A percentile compares a stretch with the other conserved stretches of the same genome.
Conservation (phyloP, 2,797 vertebrate genomes). For the Channa striata region DNA sequence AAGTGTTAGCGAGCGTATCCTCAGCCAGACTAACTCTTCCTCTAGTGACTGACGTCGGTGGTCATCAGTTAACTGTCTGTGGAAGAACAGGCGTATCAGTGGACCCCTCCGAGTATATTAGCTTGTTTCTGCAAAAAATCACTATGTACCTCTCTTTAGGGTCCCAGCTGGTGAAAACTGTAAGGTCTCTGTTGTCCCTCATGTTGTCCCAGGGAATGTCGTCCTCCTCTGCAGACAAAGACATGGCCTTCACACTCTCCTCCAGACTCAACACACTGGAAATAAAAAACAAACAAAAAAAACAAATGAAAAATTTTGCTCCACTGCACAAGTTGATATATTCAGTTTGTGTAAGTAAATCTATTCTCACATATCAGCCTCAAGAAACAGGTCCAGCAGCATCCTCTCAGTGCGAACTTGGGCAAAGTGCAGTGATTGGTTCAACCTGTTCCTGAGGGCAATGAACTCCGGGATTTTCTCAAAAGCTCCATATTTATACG, state of each 20-base stretch:
- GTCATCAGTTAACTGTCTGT: constrained; percentile 90
- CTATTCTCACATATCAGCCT: constrained; percentile 94
- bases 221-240: constrained; percentile 94
- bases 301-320: neutral
- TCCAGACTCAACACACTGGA: constrained; percentile 87
- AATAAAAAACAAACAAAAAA: constrained; percentile 8
- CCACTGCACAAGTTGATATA: fast-evolving
- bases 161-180: constrained; percentile 95
- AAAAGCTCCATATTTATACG: constrained; percentile 98
- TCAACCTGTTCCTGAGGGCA: constrained; percentile 94
- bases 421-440: constrained; percentile 97
- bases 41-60: constrained; percentile 90
- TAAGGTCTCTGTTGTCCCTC: constrained; percentile 96
- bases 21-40: constrained; percentile 93
- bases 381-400: constrained; percentile 94
- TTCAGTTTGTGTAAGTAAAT: fast-evolving
- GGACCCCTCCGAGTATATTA: neutral
- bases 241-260: constrained; percentile 97
- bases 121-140: neutral
- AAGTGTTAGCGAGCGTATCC: constrained; percentile 91
- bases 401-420: constrained; percentile 97
- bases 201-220: constrained; percentile 96
- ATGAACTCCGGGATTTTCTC: constrained; percentile 99
- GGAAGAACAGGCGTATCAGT: neutral
- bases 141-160: constrained; percentile 88